Evolutionary conservation across 2,113 vertebrate species (phyloP).

Genomic region (Capricornis sumatraensis): DNA sequence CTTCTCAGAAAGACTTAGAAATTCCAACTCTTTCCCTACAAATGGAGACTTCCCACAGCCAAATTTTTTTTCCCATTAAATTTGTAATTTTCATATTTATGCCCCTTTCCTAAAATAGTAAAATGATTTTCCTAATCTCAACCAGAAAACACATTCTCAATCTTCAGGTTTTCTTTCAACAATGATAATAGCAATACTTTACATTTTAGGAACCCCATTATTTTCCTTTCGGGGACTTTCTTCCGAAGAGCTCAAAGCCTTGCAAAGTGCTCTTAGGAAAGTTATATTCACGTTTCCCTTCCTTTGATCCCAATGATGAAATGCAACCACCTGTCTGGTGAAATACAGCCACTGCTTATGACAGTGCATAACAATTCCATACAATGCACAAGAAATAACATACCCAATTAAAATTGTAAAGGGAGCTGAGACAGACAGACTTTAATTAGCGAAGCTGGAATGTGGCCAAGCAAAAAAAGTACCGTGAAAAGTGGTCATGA

Average conservation of each 20-base stretch:
- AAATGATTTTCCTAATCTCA: constrained; percentile 23
- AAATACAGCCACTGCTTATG: constrained; percentile 63
- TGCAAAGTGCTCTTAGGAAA: constrained; percentile 50
- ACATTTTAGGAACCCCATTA: constrained; percentile 60
- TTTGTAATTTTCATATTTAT: constrained; percentile 29
- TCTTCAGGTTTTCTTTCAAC: constrained; percentile 28
- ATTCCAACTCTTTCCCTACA: neutral
- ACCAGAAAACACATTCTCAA: constrained; percentile 17
- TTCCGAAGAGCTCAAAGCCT: constrained; percentile 42
- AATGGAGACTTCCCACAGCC: neutral
- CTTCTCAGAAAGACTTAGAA: constrained; percentile 1
- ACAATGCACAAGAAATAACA: constrained; percentile 66
- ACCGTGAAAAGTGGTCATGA: constrained; percentile 70
- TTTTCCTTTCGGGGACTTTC: constrained; percentile 47
- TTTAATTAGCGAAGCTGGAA: constrained; percentile 74
- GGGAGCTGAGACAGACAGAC: constrained; percentile 56
- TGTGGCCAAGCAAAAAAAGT: constrained; percentile 64
- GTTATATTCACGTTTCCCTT: constrained; percentile 66
- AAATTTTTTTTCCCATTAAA: neutral
- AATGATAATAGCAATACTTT: constrained; percentile 49
- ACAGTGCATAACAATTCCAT: constrained; percentile 70
- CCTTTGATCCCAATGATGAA: constrained; percentile 65
- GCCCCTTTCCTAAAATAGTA: neutral
- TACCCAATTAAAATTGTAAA: constrained; percentile 73
- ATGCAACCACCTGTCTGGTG: constrained; percentile 49